A percentile compares a stretch with the other conserved stretches of the same genome.
phyloP scores from a whole-genome alignment of 2,888 invertebrate genomes.

The Slavum lentiscoides region DNA sequence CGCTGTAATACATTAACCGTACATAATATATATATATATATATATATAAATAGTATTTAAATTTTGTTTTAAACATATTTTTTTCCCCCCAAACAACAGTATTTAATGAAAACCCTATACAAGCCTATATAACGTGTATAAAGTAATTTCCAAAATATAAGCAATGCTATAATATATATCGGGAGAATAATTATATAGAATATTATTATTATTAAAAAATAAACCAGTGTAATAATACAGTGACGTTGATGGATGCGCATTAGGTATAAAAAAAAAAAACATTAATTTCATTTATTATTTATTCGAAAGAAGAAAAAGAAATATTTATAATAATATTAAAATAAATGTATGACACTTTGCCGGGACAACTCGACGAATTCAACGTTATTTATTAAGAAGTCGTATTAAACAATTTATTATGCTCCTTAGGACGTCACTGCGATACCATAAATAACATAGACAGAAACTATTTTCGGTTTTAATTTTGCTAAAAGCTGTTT shows the following conservation, averaged over 20 bases:
- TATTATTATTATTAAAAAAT: slow-evolving; percentile 12
- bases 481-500: slow-evolving; percentile 50
- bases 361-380: slow-evolving; percentile 39
- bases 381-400: slow-evolving; percentile 50
- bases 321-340: slow-evolving; percentile 24
- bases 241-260: slow-evolving; percentile 44
- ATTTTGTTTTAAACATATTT: no score
- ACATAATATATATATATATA: no score
- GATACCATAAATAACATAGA: slow-evolving; percentile 45
- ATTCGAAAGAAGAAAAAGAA: no score
- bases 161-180: background rate
- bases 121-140: background rate
- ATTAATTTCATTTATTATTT: slow-evolving; percentile 43
- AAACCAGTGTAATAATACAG: slow-evolving; percentile 23
- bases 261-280: slow-evolving; percentile 31
- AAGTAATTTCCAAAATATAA: background rate
- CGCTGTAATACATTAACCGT: no score
- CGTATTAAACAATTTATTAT: slow-evolving; percentile 48
- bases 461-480: slow-evolving; percentile 49
- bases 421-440: slow-evolving; percentile 42
- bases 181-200: slow-evolving; percentile 31
- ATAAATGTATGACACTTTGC: slow-evolving; percentile 50
- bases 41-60: no score
- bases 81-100: no score
- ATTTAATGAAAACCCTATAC: no score